phyloP scores from a whole-genome alignment of 2,888 invertebrate species.

The Seira musarum region DNA sequence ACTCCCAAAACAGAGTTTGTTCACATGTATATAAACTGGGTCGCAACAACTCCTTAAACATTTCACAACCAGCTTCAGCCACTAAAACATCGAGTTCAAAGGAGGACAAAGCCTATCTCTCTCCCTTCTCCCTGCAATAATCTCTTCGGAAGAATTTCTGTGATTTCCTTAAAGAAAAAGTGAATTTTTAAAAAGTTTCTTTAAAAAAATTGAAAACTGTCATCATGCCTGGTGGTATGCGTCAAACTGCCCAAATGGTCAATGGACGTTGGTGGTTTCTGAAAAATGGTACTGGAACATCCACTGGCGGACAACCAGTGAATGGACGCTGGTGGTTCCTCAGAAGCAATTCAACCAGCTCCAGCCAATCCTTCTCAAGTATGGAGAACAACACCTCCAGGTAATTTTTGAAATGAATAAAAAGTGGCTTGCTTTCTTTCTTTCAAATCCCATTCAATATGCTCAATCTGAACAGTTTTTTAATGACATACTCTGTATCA shows the following conservation, averaged over 20 bases:
- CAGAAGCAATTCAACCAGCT: constrained; percentile 9
- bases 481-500: no score
- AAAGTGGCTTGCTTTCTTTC: no score
- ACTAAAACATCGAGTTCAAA: no score
- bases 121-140: no score
- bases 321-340: constrained; percentile 37
- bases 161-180: no score
- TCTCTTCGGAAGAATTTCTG: no score
- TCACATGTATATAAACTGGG: constrained; percentile 20
- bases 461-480: no score
- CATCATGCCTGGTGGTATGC: constrained; percentile 42
- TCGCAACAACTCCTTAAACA: neutral
- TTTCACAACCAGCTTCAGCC: constrained; percentile 14
- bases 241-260: constrained; percentile 34
- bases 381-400: constrained; percentile 17
- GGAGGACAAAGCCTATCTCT: no score
- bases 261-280: constrained; percentile 50
- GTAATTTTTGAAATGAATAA: constrained; percentile 5
- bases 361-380: constrained; percentile 24
- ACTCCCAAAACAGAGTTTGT: no score
- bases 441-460: no score
- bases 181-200: no score
- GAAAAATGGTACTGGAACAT: constrained; percentile 11
- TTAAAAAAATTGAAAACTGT: constrained; percentile 6
- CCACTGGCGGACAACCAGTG: constrained; percentile 10